Evolutionary conservation across 2,888 invertebrate genomes (phyloP).

Genomic region (Brassicogethes aeneus): DNA sequence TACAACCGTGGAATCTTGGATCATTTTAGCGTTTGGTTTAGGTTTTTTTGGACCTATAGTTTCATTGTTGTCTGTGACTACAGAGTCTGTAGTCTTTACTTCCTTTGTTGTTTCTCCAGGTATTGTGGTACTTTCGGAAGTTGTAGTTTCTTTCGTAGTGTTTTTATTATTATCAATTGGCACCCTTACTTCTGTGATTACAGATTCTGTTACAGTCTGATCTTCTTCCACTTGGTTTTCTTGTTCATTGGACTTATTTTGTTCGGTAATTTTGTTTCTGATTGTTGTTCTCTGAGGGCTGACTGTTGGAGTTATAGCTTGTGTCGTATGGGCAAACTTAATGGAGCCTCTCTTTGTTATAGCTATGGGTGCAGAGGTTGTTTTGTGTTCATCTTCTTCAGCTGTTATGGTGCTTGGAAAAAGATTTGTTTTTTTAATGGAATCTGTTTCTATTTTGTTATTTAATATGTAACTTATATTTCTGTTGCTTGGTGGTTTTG

Average conservation of each 20-base stretch:
- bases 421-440: constrained; percentile 17
- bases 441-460: constrained; percentile 34
- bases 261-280: constrained; percentile 8
- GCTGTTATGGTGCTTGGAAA: constrained; percentile 7
- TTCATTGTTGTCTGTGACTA: too few species aligned
- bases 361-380: constrained; percentile 5
- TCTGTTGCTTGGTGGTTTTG: constrained; percentile 21
- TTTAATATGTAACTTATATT: constrained; percentile 27
- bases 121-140: constrained; percentile 1
- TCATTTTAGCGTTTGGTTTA: too few species aligned
- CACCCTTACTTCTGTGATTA: constrained; percentile 7
- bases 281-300: constrained; percentile 1
- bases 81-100: too few species aligned
- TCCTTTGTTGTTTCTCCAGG: constrained; percentile 9
- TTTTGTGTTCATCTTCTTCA: constrained; percentile 12
- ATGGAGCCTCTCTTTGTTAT: constrained; percentile 13
- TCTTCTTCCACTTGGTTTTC: constrained; percentile 29
- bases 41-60: too few species aligned
- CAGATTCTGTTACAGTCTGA: constrained; percentile 9
- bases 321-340: constrained; percentile 31
- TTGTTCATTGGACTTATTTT: constrained; percentile 18
- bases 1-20: too few species aligned
- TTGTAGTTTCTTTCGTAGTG: neutral
- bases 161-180: constrained; percentile 2
- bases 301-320: constrained; percentile 43